These are phyloP conservation scores for Cassiopea andromeda DNA, from an alignment of 30 jellyfish, hydroid and myxozoan genomes.

Conservation along the genomic window DNA sequence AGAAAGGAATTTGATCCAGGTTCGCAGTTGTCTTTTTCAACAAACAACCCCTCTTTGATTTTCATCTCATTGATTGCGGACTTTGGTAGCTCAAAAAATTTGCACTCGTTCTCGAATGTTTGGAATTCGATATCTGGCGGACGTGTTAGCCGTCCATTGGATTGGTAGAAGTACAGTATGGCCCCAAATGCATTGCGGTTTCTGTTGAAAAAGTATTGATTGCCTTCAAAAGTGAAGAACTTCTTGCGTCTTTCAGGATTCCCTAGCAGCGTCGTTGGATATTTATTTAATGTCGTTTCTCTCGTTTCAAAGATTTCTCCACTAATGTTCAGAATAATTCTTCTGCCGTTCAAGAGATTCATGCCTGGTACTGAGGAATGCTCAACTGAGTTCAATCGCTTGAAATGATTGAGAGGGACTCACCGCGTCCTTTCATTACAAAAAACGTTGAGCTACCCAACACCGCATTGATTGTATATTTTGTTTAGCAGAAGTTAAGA, in stretches of 20 bases:
- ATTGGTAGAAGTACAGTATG: conserved; percentile 88
- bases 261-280: conserved; percentile 92
- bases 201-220: conserved; percentile 81
- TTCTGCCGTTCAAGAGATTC: not conserved
- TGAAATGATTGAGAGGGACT: not conserved
- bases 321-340: conserved; percentile 80
- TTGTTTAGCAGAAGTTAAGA: not conserved
- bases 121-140: conserved; percentile 85
- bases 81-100: conserved; percentile 78
- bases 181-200: conserved; percentile 92
- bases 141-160: conserved; percentile 82
- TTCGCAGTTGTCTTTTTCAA: conserved; percentile 12
- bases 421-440: not conserved
- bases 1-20: not conserved
- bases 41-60: conserved; percentile 64
- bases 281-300: conserved; percentile 81
- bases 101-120: conserved; percentile 87
- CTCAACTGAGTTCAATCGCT: not conserved
- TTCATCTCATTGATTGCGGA: conserved; percentile 69
- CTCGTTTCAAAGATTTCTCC: conserved; percentile 92
- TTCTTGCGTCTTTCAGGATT: conserved; percentile 48
- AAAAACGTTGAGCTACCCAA: not conserved
- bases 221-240: conserved; percentile 21
- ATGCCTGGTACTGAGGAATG: not conserved
- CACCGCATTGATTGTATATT: not conserved